Evolutionary conservation across 2,113 vertebrate genomes (phyloP).

Genomic region (Mesoclemmys tuberculata): DNA sequence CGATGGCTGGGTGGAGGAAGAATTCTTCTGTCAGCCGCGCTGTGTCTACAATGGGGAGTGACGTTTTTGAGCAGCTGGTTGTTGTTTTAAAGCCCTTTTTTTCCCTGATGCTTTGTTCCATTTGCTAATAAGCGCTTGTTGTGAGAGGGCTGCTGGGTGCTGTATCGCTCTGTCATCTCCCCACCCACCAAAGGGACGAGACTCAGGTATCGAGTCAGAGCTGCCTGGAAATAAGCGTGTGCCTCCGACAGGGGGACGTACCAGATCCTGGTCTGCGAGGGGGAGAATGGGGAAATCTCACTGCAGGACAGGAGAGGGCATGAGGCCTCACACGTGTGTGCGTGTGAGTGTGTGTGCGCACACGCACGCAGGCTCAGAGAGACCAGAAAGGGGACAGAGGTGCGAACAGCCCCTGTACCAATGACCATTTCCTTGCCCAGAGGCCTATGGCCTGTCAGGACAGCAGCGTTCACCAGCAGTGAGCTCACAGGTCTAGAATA

Average conservation of each 20-base stretch:
- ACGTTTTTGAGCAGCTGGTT: too few species aligned
- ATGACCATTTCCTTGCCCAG: not conserved
- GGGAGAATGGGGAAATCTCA: not conserved
- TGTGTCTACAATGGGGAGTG: too few species aligned
- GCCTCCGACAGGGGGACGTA: not conserved
- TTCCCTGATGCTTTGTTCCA: not conserved
- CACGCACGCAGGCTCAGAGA: not conserved
- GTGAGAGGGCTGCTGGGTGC: not conserved
- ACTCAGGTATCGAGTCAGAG: not conserved
- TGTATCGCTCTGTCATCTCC: not conserved
- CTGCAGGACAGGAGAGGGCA: not conserved
- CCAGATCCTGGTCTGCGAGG: not conserved
- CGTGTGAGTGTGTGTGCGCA: rapidly evolving
- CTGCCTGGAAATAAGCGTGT: not conserved
- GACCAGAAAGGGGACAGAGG: not conserved
- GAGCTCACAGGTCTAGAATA: not conserved
- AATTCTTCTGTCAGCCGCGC: too few species aligned
- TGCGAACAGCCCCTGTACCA: not conserved
- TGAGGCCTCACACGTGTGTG: not conserved
- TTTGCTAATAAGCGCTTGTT: not conserved
- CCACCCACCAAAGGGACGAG: not conserved
- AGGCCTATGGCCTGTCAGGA: not conserved
- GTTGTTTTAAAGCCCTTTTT: not conserved
- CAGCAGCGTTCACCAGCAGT: not conserved
- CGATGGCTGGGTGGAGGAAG: too few species aligned